Base-by-base conservation (phyloP, 2,113 vertebrate species). In the Himantopus leucocephalus region DNA sequence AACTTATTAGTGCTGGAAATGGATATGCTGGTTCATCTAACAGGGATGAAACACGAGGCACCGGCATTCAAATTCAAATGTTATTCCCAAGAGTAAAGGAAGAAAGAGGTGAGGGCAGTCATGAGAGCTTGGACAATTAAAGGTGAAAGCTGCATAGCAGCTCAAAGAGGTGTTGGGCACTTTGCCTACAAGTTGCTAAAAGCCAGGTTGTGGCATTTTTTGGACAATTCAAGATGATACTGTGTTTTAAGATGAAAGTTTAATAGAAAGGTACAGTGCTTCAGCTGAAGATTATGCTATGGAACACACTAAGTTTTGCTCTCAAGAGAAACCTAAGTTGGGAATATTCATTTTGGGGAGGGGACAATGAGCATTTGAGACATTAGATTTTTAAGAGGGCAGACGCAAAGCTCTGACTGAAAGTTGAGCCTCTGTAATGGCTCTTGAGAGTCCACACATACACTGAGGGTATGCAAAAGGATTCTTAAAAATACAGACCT, bases 1-100 rank as follows among this genome's bases (percentile, higher is more conserved):
- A 94, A 94, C 37, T 96, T 85, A 91, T 41, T 92, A 88, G 66
- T 79, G 34, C 63, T 96, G 91, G 96, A 94, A 95, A 96, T 94
- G 71, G 96, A 91, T 96, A 91, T 21, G 66, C 66, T 84, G 83
- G 35, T 89, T 96, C 85, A 45, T 94, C 92, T 81, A 72, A 76
- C 7, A 22, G 63, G 74, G 81, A n/a, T 78, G 85, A 82, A 97
- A 92, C 77, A 21, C 0, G 48, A 96, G 71, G 81, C 81, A 85
- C 41, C 47, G 47, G 81, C 62, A 58, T 39, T 58, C 14, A 8
- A 55, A 81, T 89, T 89, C 41, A 62, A 58, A 27, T 59, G 37
- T 24, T 75, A 32, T 8, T 88, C 74, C 41, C 26, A 2, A 14
- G 81, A 39, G 83, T 71, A 43, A 45, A 79, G 53, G 66, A 45